Percentiles rank a stretch among this genome's conserved stretches.
These are phyloP conservation scores for Ischnura elegans DNA, from an alignment of 2,888 invertebrate species.

Conservation along the genomic window DNA sequence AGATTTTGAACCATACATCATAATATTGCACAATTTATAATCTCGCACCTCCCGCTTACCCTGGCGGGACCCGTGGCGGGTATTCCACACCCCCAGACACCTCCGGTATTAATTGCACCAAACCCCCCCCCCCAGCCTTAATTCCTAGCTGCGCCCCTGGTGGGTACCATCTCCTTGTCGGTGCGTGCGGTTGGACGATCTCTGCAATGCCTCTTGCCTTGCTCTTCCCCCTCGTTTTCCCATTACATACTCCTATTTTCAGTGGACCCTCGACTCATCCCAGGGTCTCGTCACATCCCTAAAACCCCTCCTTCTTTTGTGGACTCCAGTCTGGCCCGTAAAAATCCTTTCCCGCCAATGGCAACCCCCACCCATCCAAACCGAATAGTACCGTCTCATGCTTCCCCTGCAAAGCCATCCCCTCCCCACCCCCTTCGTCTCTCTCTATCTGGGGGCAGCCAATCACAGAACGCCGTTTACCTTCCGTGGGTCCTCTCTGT, in stretches of 20 bases:
- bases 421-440: too few species aligned
- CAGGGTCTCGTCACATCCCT: not conserved
- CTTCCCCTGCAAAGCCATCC: not conserved
- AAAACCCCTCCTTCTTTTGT: not conserved
- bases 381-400: not conserved
- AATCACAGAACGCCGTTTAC: not conserved
- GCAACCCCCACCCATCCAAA: not conserved
- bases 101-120: too few species aligned
- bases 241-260: slow-evolving; percentile 24
- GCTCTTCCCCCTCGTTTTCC: not conserved
- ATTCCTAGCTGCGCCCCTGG: too few species aligned
- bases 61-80: too few species aligned
- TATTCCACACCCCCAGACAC: too few species aligned
- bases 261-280: not conserved
- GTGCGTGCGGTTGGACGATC: too few species aligned
- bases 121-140: too few species aligned
- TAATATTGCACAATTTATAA: too few species aligned
- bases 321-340: not conserved
- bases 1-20: too few species aligned
- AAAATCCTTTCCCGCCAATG: not conserved
- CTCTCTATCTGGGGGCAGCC: not conserved
- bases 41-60: too few species aligned
- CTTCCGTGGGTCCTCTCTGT: not conserved
- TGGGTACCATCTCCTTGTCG: too few species aligned
- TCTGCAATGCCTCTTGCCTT: not conserved